A percentile compares a stretch with the other conserved stretches of the same genome.
Conservation (phyloP, 1,140 invertebrate genomes). For the Teleogryllus occipitalis region DNA sequence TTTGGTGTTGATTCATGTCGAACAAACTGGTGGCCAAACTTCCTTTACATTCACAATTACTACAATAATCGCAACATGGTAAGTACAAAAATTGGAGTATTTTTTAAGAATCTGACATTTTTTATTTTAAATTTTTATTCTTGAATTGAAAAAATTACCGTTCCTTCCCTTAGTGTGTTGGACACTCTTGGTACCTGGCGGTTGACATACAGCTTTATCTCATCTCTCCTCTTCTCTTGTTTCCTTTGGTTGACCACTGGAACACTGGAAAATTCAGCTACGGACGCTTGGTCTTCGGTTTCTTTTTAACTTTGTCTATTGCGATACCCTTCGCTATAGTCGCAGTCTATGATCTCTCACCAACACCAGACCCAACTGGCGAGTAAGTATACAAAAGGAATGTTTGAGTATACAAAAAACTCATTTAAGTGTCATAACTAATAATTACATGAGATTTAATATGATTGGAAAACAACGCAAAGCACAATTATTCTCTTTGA, state of each 20-base stretch:
- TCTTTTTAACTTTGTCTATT: neutral
- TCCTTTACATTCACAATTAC: slow-evolving; percentile 51
- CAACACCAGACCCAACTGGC: neutral
- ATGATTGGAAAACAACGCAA: too few species aligned
- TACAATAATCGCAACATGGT: slow-evolving; percentile 53
- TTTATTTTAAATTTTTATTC: too few species aligned
- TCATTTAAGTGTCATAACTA: too few species aligned
- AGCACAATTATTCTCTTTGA: too few species aligned
- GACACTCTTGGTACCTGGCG: neutral
- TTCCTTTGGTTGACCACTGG: neutral
- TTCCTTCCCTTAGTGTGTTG: neutral
- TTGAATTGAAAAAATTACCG: too few species aligned
- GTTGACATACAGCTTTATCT: neutral
- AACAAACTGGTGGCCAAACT: slow-evolving; percentile 50
- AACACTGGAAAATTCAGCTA: neutral
- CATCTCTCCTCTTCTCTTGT: neutral
- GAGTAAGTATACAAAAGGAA: neutral
- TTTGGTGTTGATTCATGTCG: slow-evolving; percentile 36
- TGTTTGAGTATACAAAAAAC: too few species aligned
- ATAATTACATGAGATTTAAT: too few species aligned
- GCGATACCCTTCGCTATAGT: neutral
- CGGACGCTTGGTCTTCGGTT: neutral
- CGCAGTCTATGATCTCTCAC: neutral
- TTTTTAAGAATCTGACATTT: too few species aligned
- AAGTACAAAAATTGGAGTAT: slow-evolving; percentile 21